Percentiles rank a stretch among this genome's conserved stretches.
These are phyloP conservation scores for Sminthurides aquaticus DNA, from an alignment of 2,888 invertebrate genomes.

Conservation along the genomic window DNA sequence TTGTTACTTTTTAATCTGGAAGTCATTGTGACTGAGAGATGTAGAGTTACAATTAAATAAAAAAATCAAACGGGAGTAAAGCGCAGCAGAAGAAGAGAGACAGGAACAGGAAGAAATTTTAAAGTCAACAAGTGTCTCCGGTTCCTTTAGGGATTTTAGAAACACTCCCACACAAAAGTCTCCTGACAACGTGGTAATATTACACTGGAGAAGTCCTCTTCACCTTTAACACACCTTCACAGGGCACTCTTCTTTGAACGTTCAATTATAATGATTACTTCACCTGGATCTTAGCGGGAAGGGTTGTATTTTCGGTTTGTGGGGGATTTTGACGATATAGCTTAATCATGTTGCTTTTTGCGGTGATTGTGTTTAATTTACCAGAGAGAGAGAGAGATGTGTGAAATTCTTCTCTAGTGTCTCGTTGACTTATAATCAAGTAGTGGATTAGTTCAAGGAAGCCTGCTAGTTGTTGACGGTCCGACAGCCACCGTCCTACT, in stretches of 20 bases:
- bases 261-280: too few relatives aligned
- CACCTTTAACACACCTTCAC: too few relatives aligned
- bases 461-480: constrained; percentile 19
- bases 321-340: neutral
- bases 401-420: too few relatives aligned
- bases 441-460: neutral
- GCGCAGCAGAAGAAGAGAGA: neutral
- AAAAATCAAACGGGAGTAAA: neutral
- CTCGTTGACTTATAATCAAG: neutral
- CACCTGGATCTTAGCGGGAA: too few relatives aligned
- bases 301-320: neutral
- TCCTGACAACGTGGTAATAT: too few relatives aligned
- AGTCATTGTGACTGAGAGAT: neutral
- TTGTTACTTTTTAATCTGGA: neutral
- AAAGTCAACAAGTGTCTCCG: neutral
- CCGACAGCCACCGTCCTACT: constrained; percentile 23
- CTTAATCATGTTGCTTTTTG: neutral
- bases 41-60: neutral
- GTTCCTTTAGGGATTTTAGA: neutral
- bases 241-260: too few relatives aligned
- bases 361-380: too few relatives aligned
- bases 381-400: too few relatives aligned
- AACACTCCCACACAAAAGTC: too few relatives aligned
- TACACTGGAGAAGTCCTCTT: too few relatives aligned
- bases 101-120: neutral